Evolutionary conservation across 2,113 vertebrate species (phyloP), one percentile per base, ranked within the genome.

Genomic region (Stercorarius parasiticus): DNA sequence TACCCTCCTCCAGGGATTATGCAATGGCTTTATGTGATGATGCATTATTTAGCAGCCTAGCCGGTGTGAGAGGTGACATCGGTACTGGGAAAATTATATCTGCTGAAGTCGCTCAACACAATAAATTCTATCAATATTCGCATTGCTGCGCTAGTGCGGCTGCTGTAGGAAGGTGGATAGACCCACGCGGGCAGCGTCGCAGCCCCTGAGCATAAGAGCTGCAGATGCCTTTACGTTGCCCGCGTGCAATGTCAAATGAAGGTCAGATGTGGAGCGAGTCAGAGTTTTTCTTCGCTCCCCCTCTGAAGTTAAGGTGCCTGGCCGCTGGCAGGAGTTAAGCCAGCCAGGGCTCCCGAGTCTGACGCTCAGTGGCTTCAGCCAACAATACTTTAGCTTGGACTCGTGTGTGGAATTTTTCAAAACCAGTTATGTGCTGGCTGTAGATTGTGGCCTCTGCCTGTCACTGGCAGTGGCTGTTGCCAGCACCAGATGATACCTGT

Each of bases 1-100:
- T 36, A 40, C 36, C 49, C 21, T 73, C 10, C 42, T 34, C 12
- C 36, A 30, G n/a, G 40, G 40, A 7, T 40, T 58, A 38, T 5
- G 8, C 59, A 13, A 10, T 59, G 38, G 38, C 21, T 72, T 47
- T 17, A 3, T 8, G 20, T 30, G 45, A 13, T 16, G 45, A n/a
- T 53, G 38, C 26, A 17, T 56, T 58, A 38, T 34, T 56, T 34
- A 58, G 36, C 15, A 50, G 36, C 30, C 10, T 20, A 25, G 58
- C 45, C 29, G 11, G 15, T 11, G 22, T 23, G 34, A 42, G 23
- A 27, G 34, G 34, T 4, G 3, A 30, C 49, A 16, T 9, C 4
- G 3, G 38, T 14, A 47, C 9, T 7, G 12, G 43, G 17, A 32
- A 32, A 29, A 23, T 6, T 5, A 7, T 14, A 7, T 0, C 0